Conservation (phyloP, 30 jellyfish, hydroid and myxozoan species). For the Rhopilema esculentum region DNA sequence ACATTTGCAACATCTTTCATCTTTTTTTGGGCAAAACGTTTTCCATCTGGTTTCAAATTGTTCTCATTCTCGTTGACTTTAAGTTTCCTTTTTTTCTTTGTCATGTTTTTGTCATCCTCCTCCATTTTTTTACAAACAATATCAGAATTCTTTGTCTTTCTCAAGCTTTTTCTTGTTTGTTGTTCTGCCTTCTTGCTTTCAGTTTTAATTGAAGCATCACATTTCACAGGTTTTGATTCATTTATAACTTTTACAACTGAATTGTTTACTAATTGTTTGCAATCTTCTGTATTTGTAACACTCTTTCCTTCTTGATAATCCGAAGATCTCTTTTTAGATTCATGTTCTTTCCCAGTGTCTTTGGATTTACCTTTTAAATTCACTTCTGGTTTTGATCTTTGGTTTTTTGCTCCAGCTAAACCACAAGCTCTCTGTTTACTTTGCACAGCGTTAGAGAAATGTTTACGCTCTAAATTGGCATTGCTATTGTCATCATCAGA, state of each 20-base stretch:
- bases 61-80: not conserved
- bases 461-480: slow-evolving; percentile 7
- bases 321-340: too few species aligned
- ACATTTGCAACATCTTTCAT: not conserved
- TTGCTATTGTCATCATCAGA: slow-evolving; percentile 65
- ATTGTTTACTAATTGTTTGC: not conserved
- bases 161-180: not conserved
- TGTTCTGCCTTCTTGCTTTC: not conserved
- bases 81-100: not conserved
- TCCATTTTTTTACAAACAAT: not conserved
- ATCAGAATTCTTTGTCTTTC: not conserved
- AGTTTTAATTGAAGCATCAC: not conserved
- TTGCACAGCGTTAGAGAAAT: too few species aligned
- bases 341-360: too few species aligned
- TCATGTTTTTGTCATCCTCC: not conserved
- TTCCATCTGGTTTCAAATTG: not conserved
- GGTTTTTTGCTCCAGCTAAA: too few species aligned
- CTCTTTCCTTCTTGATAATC: too few species aligned
- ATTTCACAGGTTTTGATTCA: not conserved
- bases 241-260: not conserved
- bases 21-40: not conserved
- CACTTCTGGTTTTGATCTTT: too few species aligned
- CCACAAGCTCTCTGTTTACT: too few species aligned
- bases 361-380: too few species aligned
- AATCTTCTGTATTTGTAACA: too few species aligned